Percentiles rank a stretch among this genome's conserved stretches.
Evolutionary conservation across 2,113 vertebrate species (phyloP).

Genomic region (Platysteira castanea): DNA sequence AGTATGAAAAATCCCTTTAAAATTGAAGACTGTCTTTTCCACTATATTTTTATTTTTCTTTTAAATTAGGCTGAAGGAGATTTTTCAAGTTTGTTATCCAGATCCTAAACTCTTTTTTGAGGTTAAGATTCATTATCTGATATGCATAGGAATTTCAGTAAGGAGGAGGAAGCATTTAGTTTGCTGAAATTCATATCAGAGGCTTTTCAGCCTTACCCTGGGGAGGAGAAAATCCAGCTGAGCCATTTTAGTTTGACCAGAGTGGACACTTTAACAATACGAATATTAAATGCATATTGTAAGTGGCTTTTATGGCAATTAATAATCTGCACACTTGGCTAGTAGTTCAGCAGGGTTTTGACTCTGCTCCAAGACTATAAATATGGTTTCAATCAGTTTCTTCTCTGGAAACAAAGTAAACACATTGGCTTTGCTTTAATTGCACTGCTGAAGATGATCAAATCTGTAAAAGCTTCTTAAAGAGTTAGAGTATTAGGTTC

Average conservation of each 20-base stretch:
- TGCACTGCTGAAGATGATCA: neutral
- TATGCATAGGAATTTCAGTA: neutral
- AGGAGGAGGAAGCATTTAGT: neutral
- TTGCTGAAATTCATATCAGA: neutral
- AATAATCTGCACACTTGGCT: slow-evolving; percentile 29
- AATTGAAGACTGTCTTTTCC: neutral
- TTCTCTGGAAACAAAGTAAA: slow-evolving; percentile 20
- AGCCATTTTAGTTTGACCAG: slow-evolving; percentile 12
- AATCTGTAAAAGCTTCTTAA: slow-evolving; percentile 2
- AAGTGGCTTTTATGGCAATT: slow-evolving; percentile 49
- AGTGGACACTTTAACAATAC: slow-evolving; percentile 18
- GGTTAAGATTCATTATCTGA: neutral
- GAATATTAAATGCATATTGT: neutral
- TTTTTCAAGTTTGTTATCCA: neutral
- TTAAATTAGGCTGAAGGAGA: neutral
- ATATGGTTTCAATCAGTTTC: slow-evolving; percentile 18
- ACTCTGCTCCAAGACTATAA: slow-evolving; percentile 13
- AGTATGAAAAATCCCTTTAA: neutral
- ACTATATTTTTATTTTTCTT: neutral
- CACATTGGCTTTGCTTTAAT: neutral
- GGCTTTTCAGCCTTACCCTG: neutral
- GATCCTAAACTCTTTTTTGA: neutral
- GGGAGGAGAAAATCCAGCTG: neutral
- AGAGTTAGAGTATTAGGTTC: neutral
- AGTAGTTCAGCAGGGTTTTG: slow-evolving; percentile 32